Evolutionary conservation across 2,113 vertebrate species (phyloP).

Genomic region (Labeo rohita): DNA sequence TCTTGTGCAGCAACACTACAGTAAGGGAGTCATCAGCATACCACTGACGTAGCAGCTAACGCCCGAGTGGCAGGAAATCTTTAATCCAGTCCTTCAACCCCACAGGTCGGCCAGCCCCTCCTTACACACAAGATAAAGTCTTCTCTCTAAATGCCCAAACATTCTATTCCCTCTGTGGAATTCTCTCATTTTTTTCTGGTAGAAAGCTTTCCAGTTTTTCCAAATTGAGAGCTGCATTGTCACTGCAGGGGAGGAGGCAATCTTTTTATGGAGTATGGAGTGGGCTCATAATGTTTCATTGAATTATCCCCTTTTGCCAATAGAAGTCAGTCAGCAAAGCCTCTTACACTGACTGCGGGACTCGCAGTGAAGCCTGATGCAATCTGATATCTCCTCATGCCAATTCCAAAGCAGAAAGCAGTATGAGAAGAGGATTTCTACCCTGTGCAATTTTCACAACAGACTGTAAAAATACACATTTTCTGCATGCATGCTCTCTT

Average conservation of each 20-base stretch:
- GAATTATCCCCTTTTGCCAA: slow-evolving; percentile 72
- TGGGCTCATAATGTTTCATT: slow-evolving; percentile 74
- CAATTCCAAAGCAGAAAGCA: slow-evolving; percentile 40
- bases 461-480: not conserved
- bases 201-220: slow-evolving; percentile 17
- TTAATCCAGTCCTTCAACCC: slow-evolving; percentile 45
- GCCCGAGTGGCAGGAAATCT: slow-evolving; percentile 30
- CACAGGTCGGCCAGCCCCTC: slow-evolving; percentile 7
- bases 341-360: slow-evolving; percentile 65
- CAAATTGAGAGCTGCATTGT: slow-evolving; percentile 27
- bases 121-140: slow-evolving; percentile 33
- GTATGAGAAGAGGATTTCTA: slow-evolving; percentile 36
- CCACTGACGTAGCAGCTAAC: slow-evolving; percentile 7
- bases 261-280: slow-evolving; percentile 74
- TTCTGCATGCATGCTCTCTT: not conserved
- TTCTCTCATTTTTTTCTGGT: not conserved
- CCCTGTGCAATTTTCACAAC: slow-evolving; percentile 34
- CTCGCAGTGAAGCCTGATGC: slow-evolving; percentile 60
- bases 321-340: slow-evolving; percentile 63
- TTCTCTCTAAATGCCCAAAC: slow-evolving; percentile 30
- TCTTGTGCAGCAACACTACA: not conserved
- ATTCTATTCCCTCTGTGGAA: slow-evolving; percentile 23
- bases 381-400: slow-evolving; percentile 67
- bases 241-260: slow-evolving; percentile 55
- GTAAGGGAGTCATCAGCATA: slow-evolving; percentile 23